These are phyloP conservation scores for Zygothrica quintamaculata DNA, from an alignment of 2,888 invertebrate genomes.

Conservation along the genomic window DNA sequence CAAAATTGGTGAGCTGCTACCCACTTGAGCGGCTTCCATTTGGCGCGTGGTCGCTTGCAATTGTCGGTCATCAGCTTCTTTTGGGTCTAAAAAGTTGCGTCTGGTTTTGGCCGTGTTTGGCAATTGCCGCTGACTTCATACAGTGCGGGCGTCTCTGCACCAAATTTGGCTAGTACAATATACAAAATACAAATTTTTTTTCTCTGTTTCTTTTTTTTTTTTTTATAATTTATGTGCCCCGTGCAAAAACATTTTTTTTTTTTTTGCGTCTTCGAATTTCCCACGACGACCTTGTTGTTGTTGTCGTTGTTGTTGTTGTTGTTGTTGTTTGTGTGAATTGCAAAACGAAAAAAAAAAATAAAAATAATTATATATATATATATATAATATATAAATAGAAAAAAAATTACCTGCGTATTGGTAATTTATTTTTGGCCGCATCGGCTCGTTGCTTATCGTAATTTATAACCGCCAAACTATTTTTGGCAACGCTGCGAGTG, in stretches of 20 bases:
- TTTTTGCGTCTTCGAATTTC: slow-evolving; percentile 70
- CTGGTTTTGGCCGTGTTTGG: slow-evolving; percentile 58
- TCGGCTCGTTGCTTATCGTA: slow-evolving; percentile 68
- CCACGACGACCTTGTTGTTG: slow-evolving; percentile 76
- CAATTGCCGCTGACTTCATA: slow-evolving; percentile 57
- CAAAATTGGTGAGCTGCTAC: slow-evolving; percentile 73
- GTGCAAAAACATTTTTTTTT: slow-evolving; percentile 42
- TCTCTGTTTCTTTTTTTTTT: slow-evolving; percentile 24
- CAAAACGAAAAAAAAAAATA: slow-evolving; percentile 3
- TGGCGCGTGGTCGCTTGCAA: slow-evolving; percentile 80
- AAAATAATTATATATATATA: neutral
- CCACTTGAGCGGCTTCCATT: slow-evolving; percentile 68
- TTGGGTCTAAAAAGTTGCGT: slow-evolving; percentile 25
- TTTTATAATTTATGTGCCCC: slow-evolving; percentile 7
- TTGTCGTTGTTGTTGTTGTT: slow-evolving; percentile 24
- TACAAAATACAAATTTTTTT: slow-evolving; percentile 11
- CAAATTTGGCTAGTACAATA: slow-evolving; percentile 62
- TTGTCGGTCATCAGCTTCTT: slow-evolving; percentile 73
- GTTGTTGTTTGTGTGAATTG: too few species aligned
- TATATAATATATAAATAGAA: neutral
- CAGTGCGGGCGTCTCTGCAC: slow-evolving; percentile 58
- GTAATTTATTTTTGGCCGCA: slow-evolving; percentile 66
- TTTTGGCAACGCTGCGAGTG: slow-evolving; percentile 60
- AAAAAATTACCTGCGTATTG: slow-evolving; percentile 54
- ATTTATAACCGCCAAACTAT: slow-evolving; percentile 80